These are phyloP conservation scores for Agonum fuliginosum DNA, from an alignment of 2,888 invertebrate genomes.

Conservation along the genomic window DNA sequence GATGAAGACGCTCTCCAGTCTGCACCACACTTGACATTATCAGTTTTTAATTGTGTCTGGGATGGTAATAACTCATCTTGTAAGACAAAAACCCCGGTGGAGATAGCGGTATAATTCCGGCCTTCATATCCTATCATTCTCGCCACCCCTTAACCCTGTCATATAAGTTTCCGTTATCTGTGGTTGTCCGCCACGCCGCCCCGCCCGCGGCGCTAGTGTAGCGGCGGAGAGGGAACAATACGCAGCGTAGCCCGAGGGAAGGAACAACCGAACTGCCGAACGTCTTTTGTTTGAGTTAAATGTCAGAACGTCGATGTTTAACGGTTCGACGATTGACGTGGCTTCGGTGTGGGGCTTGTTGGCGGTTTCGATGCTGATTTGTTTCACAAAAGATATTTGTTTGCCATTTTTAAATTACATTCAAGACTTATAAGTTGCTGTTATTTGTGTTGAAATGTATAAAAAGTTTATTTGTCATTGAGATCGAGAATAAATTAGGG, in stretches of 20 bases:
- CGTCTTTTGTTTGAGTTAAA: slow-evolving; percentile 48
- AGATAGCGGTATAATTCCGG: slow-evolving; percentile 51
- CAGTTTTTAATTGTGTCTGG: slow-evolving; percentile 47
- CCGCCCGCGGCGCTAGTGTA: not conserved
- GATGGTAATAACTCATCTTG: slow-evolving; percentile 44
- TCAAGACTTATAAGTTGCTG: not conserved
- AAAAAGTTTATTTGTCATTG: too few relatives aligned
- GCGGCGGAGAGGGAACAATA: slow-evolving; percentile 15
- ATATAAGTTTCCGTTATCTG: slow-evolving; percentile 73
- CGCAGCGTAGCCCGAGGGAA: slow-evolving; percentile 17
- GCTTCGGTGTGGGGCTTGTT: slow-evolving; percentile 17
- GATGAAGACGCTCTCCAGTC: not conserved
- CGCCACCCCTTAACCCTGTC: slow-evolving; percentile 68
- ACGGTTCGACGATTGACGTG: slow-evolving; percentile 35
- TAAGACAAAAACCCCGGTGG: slow-evolving; percentile 50
- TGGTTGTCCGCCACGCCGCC: slow-evolving; percentile 14
- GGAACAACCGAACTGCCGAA: slow-evolving; percentile 10
- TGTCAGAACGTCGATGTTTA: slow-evolving; percentile 45
- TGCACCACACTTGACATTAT: too few relatives aligned
- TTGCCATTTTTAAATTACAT: slow-evolving; percentile 31
- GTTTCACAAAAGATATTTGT: slow-evolving; percentile 35
- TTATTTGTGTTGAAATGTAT: too few relatives aligned
- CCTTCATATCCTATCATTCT: slow-evolving; percentile 56
- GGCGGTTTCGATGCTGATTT: slow-evolving; percentile 27
- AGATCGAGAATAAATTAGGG: too few relatives aligned